phyloP scores from a whole-genome alignment of 2,113 vertebrate species.

The Rousettus leschenaultii region DNA sequence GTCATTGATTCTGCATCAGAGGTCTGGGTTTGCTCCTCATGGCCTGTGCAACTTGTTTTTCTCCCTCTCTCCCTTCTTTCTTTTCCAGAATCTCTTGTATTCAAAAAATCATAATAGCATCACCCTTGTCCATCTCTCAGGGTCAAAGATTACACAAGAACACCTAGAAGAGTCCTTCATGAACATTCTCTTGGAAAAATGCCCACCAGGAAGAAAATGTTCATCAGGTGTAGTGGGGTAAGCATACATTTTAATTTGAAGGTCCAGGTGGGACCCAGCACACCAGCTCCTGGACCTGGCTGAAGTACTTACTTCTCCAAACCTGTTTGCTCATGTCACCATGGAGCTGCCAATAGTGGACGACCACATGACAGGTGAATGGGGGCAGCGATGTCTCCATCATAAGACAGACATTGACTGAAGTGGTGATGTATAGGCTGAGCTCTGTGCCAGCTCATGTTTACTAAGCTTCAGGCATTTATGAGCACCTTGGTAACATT shows the following conservation, averaged over 20 bases:
- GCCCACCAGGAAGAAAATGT: neutral
- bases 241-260: neutral
- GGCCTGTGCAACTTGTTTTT: neutral
- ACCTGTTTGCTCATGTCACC: neutral
- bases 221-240: neutral
- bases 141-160: neutral
- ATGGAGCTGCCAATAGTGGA: rapidly evolving
- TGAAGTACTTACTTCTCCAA: neutral
- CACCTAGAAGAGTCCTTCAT: neutral
- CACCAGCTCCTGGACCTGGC: too few species aligned
- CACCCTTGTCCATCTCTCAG: neutral
- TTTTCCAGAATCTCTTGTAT: neutral
- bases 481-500: neutral
- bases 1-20: rapidly evolving
- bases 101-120: neutral
- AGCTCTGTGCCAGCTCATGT: rapidly evolving
- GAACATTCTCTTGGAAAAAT: neutral
- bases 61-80: neutral
- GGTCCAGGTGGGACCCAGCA: neutral
- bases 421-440: neutral
- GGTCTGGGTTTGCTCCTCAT: neutral
- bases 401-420: neutral
- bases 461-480: neutral
- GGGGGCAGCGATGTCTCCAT: neutral
- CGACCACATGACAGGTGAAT: neutral